phyloP scores from a whole-genome alignment of 2,888 invertebrate genomes.

The Diarsia mendica region DNA sequence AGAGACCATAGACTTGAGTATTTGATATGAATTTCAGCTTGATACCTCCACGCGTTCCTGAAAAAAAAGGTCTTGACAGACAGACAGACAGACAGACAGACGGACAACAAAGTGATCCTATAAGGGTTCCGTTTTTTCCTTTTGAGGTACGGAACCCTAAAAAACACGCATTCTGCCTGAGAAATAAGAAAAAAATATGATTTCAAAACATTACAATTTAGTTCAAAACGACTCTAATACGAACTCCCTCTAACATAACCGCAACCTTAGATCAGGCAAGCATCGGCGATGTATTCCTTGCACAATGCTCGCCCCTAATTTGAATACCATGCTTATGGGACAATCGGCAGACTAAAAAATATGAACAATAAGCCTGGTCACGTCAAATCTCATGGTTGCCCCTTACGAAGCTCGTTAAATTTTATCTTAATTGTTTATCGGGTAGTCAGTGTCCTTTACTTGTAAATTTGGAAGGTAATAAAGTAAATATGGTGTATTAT shows the following conservation, averaged over 20 bases:
- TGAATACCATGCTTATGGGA: slow-evolving; percentile 87
- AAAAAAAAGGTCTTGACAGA: no score
- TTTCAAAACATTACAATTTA: no score
- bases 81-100: no score
- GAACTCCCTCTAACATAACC: slow-evolving; percentile 50
- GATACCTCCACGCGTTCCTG: no score
- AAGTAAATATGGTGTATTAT: slow-evolving; percentile 22
- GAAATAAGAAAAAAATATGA: no score
- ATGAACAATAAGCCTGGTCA: slow-evolving; percentile 83
- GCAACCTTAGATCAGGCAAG: slow-evolving; percentile 68
- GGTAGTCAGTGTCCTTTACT: slow-evolving; percentile 23
- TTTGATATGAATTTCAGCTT: no score
- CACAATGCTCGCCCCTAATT: slow-evolving; percentile 87
- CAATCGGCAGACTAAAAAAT: slow-evolving; percentile 86
- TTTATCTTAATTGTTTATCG: slow-evolving; percentile 59
- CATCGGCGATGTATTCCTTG: slow-evolving; percentile 81
- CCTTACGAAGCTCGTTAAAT: slow-evolving; percentile 33
- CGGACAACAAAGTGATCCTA: no score
- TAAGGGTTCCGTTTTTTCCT: no score
- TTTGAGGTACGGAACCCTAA: no score
- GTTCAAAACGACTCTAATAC: background rate
- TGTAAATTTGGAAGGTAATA: slow-evolving; percentile 19
- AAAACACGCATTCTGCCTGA: no score
- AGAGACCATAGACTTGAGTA: no score
- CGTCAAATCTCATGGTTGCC: slow-evolving; percentile 81